A percentile compares a stretch with the other conserved stretches of the same genome.
phyloP scores from a whole-genome alignment of 2,888 invertebrate genomes.

The Limnephilus auricula region DNA sequence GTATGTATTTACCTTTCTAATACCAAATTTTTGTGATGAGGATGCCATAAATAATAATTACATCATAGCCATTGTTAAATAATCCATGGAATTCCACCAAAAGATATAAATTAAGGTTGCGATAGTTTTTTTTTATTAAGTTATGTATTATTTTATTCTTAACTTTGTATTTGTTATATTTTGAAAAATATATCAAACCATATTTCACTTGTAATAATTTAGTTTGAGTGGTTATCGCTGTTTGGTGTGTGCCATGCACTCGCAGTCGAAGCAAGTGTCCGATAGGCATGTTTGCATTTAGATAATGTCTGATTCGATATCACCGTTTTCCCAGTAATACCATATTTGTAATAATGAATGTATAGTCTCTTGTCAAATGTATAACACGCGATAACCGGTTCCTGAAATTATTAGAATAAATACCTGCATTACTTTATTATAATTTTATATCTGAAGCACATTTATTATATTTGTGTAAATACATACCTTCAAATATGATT shows the following conservation, averaged over 20 bases:
- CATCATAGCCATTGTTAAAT: neutral
- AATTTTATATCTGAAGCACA: neutral
- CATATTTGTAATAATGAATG: constrained; percentile 35
- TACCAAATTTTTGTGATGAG: neutral
- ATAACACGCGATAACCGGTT: constrained; percentile 1
- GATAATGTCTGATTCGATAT: constrained; percentile 26
- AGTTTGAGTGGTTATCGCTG: neutral
- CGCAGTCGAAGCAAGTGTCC: constrained; percentile 28
- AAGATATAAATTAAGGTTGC: neutral
- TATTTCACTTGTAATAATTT: neutral
- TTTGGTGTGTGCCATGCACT: constrained; percentile 36
- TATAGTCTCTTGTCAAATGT: constrained; percentile 2
- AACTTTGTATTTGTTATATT: neutral
- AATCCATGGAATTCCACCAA: neutral
- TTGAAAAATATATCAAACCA: neutral
- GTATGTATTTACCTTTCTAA: neutral
- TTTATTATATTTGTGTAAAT: neutral
- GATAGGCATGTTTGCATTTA: constrained; percentile 38
- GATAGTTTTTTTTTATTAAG: neutral
- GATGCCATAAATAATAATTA: neutral
- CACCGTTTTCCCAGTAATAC: constrained; percentile 24
- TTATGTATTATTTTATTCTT: neutral
- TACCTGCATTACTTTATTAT: neutral
- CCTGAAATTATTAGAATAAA: neutral
- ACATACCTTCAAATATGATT: neutral